A percentile compares a stretch with the other conserved stretches of the same genome.
Evolutionary conservation across 2,113 vertebrate genomes (phyloP).

Genomic region (Lophotis ruficrista): DNA sequence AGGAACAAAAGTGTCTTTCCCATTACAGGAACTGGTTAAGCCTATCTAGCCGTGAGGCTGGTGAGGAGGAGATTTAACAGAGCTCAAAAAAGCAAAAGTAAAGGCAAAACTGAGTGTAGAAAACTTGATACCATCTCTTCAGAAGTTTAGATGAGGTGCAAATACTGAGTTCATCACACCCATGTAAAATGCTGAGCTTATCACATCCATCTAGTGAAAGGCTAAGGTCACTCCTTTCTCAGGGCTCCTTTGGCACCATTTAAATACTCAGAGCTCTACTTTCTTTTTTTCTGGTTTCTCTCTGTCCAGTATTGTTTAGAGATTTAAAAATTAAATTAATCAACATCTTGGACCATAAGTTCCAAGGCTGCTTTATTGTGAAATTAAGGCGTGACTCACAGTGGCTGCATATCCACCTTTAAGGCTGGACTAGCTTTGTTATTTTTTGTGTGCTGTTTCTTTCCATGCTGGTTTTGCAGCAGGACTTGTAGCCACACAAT

Average conservation of each 20-base stretch:
- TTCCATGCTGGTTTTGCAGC: constrained; percentile 17
- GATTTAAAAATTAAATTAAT: constrained; percentile 42
- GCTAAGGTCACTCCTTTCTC: constrained; percentile 1
- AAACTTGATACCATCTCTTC: background rate
- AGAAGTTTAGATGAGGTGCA: background rate
- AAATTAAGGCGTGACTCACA: constrained; percentile 50
- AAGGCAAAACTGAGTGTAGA: background rate
- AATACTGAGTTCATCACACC: background rate
- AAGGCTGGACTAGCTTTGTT: constrained; percentile 14
- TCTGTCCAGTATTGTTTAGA: constrained; percentile 9
- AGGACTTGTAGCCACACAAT: constrained; percentile 8
- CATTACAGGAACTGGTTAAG: background rate
- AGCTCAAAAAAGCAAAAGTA: background rate
- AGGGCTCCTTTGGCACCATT: background rate
- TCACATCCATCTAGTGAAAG: background rate
- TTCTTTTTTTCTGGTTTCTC: background rate
- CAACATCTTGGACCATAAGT: background rate
- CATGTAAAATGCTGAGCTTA: background rate
- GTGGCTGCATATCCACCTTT: constrained; percentile 8
- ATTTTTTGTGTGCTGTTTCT: constrained; percentile 19
- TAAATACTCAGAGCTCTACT: background rate
- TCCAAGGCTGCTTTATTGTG: constrained; percentile 26
- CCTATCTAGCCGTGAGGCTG: background rate
- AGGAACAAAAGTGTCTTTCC: background rate
- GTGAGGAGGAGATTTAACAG: background rate